A percentile compares a stretch with the other conserved stretches of the same genome.
phyloP scores from a whole-genome alignment of 2,888 invertebrate species.

The Gymnocheta viridis region DNA sequence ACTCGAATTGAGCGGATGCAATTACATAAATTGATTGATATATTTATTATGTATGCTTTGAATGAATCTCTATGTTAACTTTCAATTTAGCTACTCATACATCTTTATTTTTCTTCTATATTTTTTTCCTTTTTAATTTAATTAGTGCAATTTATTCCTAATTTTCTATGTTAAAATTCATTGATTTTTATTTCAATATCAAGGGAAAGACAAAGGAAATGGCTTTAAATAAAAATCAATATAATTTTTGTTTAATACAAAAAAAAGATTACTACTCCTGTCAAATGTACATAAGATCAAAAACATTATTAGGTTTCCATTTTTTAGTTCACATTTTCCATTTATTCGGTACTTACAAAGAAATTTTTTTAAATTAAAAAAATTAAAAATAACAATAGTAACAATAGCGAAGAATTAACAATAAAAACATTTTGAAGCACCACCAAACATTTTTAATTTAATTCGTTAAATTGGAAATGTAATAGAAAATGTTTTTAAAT shows the following conservation, averaged over 20 bases:
- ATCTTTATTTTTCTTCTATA: slow-evolving; percentile 22
- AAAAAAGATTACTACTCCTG: neutral
- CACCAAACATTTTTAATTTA: slow-evolving; percentile 2
- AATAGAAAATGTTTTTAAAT: slow-evolving; percentile 38
- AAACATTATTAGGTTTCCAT: slow-evolving; percentile 46
- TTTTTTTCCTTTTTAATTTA: slow-evolving; percentile 28
- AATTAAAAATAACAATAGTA: neutral
- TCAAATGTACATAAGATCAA: slow-evolving; percentile 53
- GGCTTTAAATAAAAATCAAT: slow-evolving; percentile 25
- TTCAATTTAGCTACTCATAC: slow-evolving; percentile 28
- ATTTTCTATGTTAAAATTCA: slow-evolving; percentile 50
- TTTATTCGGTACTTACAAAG: slow-evolving; percentile 56
- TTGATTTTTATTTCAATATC: slow-evolving; percentile 19
- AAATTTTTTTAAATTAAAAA: slow-evolving; percentile 36
- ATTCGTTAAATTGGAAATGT: neutral
- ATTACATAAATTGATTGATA: slow-evolving; percentile 35
- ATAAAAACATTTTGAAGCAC: slow-evolving; percentile 39
- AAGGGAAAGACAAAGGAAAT: slow-evolving; percentile 33
- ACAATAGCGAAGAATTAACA: slow-evolving; percentile 16
- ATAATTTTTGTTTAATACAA: slow-evolving; percentile 30
- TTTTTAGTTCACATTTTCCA: slow-evolving; percentile 12
- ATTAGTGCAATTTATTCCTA: slow-evolving; percentile 61
- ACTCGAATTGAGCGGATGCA: slow-evolving; percentile 6
- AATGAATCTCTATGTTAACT: slow-evolving; percentile 55
- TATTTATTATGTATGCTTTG: slow-evolving; percentile 58